Evolutionary conservation across 2,888 invertebrate genomes (phyloP), one percentile per base, ranked within the genome.

Genomic region (Empis stercorea): DNA sequence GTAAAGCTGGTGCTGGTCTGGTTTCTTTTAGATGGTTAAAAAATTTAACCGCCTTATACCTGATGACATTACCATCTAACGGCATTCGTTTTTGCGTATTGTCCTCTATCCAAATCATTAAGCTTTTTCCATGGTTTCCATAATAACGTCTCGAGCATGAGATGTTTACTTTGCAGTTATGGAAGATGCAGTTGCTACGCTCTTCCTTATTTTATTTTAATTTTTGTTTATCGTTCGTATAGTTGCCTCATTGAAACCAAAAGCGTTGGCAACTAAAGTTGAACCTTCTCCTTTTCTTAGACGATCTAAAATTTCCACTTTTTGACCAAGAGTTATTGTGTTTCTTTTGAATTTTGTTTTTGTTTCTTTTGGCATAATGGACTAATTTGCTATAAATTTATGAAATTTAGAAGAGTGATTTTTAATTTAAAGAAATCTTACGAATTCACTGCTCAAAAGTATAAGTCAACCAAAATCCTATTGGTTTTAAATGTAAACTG

Each of bases 171-270:
- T 46, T 16, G 36, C 20, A 20, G 13, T 23, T 39, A 20, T 16
- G 7, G 16, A 10, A 3, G 15, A 11, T 39, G 9, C 20, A 20
- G 14, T 2, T n/a, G 27, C 40, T 2, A 40, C 40, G 9, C 40
- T 23, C 9, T 40, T 40, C 23, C 34, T 36, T 5, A 44, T 44
- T 20, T 6, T n/a, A 6, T 20, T 45, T 47, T 51, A 52, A 45
- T 51, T 52, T 41, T 49, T 52, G 45, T 51, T 55, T 14, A 56
- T 51, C 1, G 53, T 44, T 44, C 54, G 43, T 32, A 52, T 46
- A 10, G 52, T 53, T 40, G 54, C 53, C 49, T 56, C 55, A 44
- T 48, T 48, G 16, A 56, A 45, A 27, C 44, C 46, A 46, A 49
- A 53, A 38, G 36, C 13, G 30, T 49, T 52, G 14, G 48, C 55